These are phyloP conservation scores for Tiphia femorata DNA, from an alignment of 2,888 invertebrate species.

Conservation along the genomic window DNA sequence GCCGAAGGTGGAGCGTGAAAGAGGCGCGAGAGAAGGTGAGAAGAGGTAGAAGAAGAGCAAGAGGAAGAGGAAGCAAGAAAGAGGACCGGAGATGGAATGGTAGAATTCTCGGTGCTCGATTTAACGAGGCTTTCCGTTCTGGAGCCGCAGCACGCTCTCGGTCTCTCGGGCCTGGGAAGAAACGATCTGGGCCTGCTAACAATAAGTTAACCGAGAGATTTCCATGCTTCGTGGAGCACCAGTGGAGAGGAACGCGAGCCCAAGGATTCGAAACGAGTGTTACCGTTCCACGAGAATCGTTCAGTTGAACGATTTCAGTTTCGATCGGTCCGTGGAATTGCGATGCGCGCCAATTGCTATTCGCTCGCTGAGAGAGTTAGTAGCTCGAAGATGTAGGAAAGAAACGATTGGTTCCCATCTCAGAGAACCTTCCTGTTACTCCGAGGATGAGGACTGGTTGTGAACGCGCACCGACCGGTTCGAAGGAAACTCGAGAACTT, in stretches of 20 bases:
- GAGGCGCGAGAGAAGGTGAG: background rate
- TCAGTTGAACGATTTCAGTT: too few species aligned
- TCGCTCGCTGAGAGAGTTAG: too few species aligned
- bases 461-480: too few species aligned
- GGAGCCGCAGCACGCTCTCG: constrained; percentile 13
- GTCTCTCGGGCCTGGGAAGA: constrained; percentile 19
- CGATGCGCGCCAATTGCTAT: too few species aligned
- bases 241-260: background rate
- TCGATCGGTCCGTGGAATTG: too few species aligned
- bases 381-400: too few species aligned
- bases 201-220: background rate
- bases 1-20: background rate
- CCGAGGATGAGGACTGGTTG: too few species aligned
- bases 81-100: background rate
- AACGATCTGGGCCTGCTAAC: too few species aligned
- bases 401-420: too few species aligned
- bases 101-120: constrained; percentile 11
- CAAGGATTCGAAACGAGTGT: too few species aligned
- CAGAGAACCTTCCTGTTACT: too few species aligned
- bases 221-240: background rate
- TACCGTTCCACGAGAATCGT: background rate
- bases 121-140: constrained; percentile 28
- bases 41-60: constrained; percentile 12
- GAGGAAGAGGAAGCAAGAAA: background rate
- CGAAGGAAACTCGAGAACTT: too few species aligned